These are phyloP conservation scores for Myotis findleyi DNA, from an alignment of 2,797 vertebrate genomes.

Conservation along the genomic window DNA sequence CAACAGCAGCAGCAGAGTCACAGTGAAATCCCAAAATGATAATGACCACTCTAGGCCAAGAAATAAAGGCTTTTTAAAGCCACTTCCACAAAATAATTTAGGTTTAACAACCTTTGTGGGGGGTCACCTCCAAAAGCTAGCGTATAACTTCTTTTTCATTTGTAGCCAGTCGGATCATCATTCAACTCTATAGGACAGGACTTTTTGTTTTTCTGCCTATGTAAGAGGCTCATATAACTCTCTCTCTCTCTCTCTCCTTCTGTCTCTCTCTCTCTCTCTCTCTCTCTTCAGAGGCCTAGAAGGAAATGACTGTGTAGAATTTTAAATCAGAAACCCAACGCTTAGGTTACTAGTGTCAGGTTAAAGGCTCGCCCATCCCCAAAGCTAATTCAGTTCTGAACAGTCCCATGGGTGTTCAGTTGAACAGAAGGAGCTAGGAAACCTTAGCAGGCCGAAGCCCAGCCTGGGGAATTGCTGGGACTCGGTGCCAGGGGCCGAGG, in stretches of 20 bases:
- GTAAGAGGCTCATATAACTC: neutral
- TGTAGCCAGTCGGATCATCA: neutral
- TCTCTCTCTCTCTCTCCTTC: neutral
- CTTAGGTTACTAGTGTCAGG: constrained; percentile 78
- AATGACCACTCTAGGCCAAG: neutral
- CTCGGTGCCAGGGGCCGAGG: constrained; percentile 67
- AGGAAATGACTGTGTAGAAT: constrained; percentile 74
- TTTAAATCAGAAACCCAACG: constrained; percentile 79
- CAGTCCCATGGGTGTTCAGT: constrained; percentile 77
- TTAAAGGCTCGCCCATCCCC: constrained; percentile 79
- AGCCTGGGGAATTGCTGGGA: constrained; percentile 78
- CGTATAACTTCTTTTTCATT: constrained; percentile 14
- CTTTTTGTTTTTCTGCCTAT: neutral
- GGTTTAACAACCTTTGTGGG: neutral
- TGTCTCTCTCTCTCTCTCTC: neutral
- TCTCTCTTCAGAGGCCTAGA: constrained; percentile 18
- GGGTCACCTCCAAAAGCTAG: neutral
- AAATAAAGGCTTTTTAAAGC: constrained; percentile 58
- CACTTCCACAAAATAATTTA: constrained; percentile 6
- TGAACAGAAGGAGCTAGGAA: constrained; percentile 78
- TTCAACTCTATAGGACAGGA: neutral
- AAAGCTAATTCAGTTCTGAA: constrained; percentile 79
- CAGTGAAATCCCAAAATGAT: constrained; percentile 46
- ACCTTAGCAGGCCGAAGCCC: constrained; percentile 77
- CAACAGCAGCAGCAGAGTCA: neutral